Conservation (phyloP, 2,888 invertebrate species). For the Euproctis similis region DNA sequence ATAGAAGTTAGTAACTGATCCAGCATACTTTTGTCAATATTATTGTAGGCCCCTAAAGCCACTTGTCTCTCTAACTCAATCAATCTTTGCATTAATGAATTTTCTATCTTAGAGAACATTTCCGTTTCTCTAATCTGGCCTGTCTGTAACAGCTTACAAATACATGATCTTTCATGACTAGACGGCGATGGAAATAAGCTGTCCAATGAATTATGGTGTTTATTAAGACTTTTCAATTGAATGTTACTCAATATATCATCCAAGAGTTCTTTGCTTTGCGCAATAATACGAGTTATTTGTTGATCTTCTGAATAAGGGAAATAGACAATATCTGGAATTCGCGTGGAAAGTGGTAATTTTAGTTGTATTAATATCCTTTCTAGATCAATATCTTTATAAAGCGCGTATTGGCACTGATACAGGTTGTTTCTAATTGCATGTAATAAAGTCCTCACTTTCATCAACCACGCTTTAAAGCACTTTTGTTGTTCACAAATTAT, state of each 20-base stretch:
- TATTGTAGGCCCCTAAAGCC: neutral
- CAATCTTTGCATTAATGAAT: neutral
- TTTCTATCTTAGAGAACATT: neutral
- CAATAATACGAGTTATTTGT: constrained; percentile 11
- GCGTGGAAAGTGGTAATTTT: constrained; percentile 16
- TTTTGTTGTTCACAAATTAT: constrained; percentile 18
- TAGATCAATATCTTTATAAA: constrained; percentile 16
- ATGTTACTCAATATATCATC: constrained; percentile 24
- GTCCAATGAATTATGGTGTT: constrained; percentile 7
- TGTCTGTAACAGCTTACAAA: constrained; percentile 25
- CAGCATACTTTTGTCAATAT: neutral
- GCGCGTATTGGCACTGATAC: constrained; percentile 20
- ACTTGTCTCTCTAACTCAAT: neutral
- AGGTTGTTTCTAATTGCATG: constrained; percentile 22
- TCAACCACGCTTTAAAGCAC: constrained; percentile 26
- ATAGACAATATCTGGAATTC: constrained; percentile 18
- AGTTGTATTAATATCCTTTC: constrained; percentile 25
- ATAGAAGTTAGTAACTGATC: neutral
- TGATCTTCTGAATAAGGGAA: constrained; percentile 16
- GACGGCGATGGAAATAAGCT: constrained; percentile 8
- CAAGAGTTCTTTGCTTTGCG: constrained; percentile 23
- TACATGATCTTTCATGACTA: constrained; percentile 6
- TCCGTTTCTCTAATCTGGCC: constrained; percentile 5
- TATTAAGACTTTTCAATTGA: constrained; percentile 8
- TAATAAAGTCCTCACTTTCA: constrained; percentile 28